phyloP scores from a whole-genome alignment of 2,797 vertebrate genomes.

The Rhadinocentrus ornatus region DNA sequence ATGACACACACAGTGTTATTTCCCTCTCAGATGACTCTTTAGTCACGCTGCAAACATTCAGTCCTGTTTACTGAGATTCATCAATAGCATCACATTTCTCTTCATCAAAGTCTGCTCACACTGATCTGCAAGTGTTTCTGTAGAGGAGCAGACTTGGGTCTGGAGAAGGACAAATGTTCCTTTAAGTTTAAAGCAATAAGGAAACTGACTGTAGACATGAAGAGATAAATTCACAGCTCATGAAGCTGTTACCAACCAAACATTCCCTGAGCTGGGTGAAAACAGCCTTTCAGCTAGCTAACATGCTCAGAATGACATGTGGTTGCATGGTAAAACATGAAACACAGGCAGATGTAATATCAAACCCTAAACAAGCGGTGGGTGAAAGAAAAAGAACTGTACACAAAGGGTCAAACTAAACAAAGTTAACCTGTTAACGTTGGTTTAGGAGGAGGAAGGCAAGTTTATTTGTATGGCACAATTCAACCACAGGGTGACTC shows the following conservation, averaged over 20 bases:
- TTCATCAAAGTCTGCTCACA: background rate
- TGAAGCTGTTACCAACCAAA: background rate
- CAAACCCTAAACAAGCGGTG: no score
- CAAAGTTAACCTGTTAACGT: no score
- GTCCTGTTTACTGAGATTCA: constrained; percentile 34
- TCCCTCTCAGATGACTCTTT: constrained; percentile 42
- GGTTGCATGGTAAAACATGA: no score
- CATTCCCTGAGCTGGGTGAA: background rate
- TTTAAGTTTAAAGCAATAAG: background rate
- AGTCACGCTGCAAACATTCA: constrained; percentile 24
- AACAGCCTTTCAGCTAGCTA: background rate
- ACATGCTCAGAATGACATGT: background rate
- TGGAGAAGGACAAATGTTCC: background rate
- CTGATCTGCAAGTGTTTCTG: background rate
- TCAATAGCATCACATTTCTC: constrained; percentile 11
- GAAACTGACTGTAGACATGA: no score
- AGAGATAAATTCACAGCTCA: background rate
- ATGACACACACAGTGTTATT: constrained; percentile 43
- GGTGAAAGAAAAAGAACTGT: no score
- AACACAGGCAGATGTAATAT: no score
- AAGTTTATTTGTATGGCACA: no score
- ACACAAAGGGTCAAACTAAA: no score
- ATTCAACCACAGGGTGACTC: no score
- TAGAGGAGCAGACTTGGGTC: no score
- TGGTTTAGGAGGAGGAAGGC: no score